Percentiles rank a stretch among this genome's conserved stretches.
These are phyloP conservation scores for Tortricodes alternella DNA, from an alignment of 2,888 invertebrate genomes.

Conservation along the genomic window DNA sequence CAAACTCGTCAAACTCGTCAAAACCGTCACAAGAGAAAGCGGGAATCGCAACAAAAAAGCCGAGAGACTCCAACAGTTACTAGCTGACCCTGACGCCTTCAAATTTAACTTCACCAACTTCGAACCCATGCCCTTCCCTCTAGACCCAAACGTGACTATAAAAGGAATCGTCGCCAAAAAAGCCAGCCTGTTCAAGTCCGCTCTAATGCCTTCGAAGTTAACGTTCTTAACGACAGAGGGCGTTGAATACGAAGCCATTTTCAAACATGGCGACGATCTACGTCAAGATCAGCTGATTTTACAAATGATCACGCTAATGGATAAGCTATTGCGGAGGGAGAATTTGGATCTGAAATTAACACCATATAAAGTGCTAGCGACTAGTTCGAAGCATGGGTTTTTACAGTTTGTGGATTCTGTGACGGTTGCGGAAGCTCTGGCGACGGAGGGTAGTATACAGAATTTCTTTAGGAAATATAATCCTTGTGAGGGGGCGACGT, in stretches of 20 bases:
- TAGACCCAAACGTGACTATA: conserved; percentile 95
- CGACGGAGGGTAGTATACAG: conserved; percentile 93
- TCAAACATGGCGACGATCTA: conserved; percentile 98
- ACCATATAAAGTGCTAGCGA: conserved; percentile 96
- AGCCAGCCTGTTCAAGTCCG: conserved; percentile 97
- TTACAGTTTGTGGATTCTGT: conserved; percentile 96
- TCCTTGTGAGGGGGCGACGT: conserved; percentile 93
- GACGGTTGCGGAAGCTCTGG: conserved; percentile 95
- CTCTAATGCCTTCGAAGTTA: conserved; percentile 95
- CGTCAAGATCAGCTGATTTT: conserved; percentile 98
- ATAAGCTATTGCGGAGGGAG: conserved; percentile 95
- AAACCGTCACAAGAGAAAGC: conserved; percentile 93
- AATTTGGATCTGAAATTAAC: conserved; percentile 98
- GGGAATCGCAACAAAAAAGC: conserved; percentile 96
- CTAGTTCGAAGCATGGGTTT: conserved; percentile 95
- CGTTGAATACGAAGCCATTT: conserved; percentile 95
- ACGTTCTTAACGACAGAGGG: conserved; percentile 93
- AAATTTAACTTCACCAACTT: conserved; percentile 95
- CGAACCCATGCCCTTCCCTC: conserved; percentile 95
- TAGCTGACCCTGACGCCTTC: conserved; percentile 90
- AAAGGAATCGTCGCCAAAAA: conserved; percentile 94
- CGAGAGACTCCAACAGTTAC: conserved; percentile 91
- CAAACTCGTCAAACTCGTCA: conserved; percentile 93
- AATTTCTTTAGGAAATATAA: conserved; percentile 96
- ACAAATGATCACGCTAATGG: conserved; percentile 99